Conservation (phyloP, 2,797 vertebrate species). For the Cichlasoma orientale region DNA sequence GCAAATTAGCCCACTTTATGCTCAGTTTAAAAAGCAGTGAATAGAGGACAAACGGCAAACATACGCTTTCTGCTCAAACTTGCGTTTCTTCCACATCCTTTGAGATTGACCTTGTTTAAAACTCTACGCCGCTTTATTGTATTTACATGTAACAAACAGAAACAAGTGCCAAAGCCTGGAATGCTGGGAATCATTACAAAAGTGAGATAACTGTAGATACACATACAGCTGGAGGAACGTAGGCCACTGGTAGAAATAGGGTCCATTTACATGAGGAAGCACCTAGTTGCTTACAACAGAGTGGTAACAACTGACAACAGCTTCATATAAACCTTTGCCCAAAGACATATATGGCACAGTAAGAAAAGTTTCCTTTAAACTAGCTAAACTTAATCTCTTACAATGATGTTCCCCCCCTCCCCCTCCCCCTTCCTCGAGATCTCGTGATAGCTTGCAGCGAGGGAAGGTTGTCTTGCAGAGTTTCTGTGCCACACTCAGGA, state of each 20-base stretch:
- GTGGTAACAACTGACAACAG: conserved; percentile 94
- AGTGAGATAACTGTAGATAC: conserved; percentile 90
- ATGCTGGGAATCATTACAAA: conserved; percentile 92
- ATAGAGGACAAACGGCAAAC: conserved; percentile 54
- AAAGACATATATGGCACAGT: conserved; percentile 91
- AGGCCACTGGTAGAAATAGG: conserved; percentile 94
- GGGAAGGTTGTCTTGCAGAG: conserved; percentile 73
- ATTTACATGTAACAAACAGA: conserved; percentile 83
- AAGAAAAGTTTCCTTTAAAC: conserved; percentile 87
- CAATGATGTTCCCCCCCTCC: conserved; percentile 29
- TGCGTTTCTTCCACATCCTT: conserved; percentile 53
- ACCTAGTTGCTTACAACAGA: conserved; percentile 92
- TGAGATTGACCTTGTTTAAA: conserved; percentile 78
- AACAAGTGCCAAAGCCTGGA: conserved; percentile 90
- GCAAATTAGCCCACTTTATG: conserved; percentile 81
- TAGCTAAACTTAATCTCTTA: conserved; percentile 84
- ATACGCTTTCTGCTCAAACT: conserved; percentile 40
- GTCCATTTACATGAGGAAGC: conserved; percentile 95
- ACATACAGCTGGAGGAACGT: conserved; percentile 87
- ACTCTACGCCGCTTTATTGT: conserved; percentile 87
- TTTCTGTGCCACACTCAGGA: conserved; percentile 77
- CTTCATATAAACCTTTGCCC: conserved; percentile 93
- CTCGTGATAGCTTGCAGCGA: conserved; percentile 82
- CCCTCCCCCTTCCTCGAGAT: conserved; percentile 41
- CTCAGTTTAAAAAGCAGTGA: conserved; percentile 63